Conservation (phyloP, 2,797 vertebrate species). For the Sphaeramia orbicularis region DNA sequence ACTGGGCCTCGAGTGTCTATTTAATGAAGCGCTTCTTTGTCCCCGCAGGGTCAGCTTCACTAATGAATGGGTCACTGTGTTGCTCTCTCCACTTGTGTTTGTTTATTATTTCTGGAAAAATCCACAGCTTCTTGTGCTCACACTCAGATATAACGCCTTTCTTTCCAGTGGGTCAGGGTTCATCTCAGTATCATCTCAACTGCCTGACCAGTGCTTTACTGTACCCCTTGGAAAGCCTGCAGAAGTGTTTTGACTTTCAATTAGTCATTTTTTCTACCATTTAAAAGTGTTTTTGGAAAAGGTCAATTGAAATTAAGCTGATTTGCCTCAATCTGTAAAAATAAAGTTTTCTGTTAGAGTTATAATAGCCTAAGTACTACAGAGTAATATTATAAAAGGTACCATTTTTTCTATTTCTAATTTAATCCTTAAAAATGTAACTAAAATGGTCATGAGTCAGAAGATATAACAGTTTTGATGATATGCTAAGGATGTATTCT, state of each 20-base stretch:
- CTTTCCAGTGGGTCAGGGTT: constrained; percentile 38
- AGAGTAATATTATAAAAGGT: too few species aligned
- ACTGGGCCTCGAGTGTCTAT: constrained; percentile 61
- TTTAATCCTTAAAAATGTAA: too few species aligned
- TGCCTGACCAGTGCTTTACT: constrained; percentile 40
- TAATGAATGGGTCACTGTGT: constrained; percentile 66
- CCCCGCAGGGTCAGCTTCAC: constrained; percentile 59
- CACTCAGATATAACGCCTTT: constrained; percentile 18
- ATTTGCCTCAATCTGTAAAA: constrained; percentile 19
- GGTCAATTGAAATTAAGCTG: background rate
- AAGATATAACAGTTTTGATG: too few species aligned
- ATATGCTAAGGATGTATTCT: too few species aligned
- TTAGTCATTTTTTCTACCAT: constrained; percentile 3
- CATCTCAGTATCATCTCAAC: constrained; percentile 45
- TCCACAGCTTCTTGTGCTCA: constrained; percentile 14
- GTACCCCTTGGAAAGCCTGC: background rate
- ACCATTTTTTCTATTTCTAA: too few species aligned
- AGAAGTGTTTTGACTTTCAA: constrained; percentile 17
- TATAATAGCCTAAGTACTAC: too few species aligned
- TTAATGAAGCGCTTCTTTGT: constrained; percentile 76
- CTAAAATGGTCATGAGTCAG: too few species aligned
- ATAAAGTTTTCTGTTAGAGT: constrained; percentile 6
- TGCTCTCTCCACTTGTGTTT: constrained; percentile 36
- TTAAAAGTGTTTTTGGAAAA: constrained; percentile 3
- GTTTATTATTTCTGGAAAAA: constrained; percentile 59